Base-by-base conservation (phyloP, 2,113 vertebrate species). In the Brienomyrus brachyistius region DNA sequence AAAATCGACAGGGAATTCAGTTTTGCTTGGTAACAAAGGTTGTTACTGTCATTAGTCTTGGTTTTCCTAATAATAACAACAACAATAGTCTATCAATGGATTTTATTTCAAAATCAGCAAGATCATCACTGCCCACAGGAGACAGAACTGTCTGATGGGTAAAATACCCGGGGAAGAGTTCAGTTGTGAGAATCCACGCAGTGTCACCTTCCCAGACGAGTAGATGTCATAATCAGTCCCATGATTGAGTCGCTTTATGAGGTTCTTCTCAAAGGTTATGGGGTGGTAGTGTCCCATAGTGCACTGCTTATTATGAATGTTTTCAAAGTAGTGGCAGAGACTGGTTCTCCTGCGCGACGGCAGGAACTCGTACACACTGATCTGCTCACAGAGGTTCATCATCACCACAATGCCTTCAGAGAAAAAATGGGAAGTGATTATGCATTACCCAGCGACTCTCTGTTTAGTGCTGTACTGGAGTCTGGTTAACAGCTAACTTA, bases 331-430 rank as follows among this genome's bases (percentile, higher is more conserved):
- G 50, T 86, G 84, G n/a, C 84, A 86, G 84, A 86, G 82, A 1
- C 96, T 95, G 0, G 96, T 97, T 92, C 92, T 95, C 80, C 96
- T 91, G 89, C 94, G 96, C 80, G 96, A 97, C 2, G 97, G 96
- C 43, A 97, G 93, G 21, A 96, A 97, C 11, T 97, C 97, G 0
- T 97, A 97, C 89, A 97, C 92, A 0, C 96, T 92, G 90, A 97
- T 95, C 48, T 95, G 45, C 0, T 96, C 94, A 82, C 97, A 97
- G 5, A 97, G 92, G 0, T 94, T 95, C 96, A 97, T 94, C 96
- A 97, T 97, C 90, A 97, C 91, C 66, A 95, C 13, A 1, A 97
- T 96, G 52, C 97, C 97, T 97, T 47, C 17, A 52, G 43, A 0
- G 17, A 59, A 85, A 48, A 84, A 23, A 87, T 3, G 15, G 45